Evolutionary conservation across 2,113 vertebrate genomes (phyloP), one percentile per base, ranked within the genome.

Genomic region (Lasiurus cinereus): DNA sequence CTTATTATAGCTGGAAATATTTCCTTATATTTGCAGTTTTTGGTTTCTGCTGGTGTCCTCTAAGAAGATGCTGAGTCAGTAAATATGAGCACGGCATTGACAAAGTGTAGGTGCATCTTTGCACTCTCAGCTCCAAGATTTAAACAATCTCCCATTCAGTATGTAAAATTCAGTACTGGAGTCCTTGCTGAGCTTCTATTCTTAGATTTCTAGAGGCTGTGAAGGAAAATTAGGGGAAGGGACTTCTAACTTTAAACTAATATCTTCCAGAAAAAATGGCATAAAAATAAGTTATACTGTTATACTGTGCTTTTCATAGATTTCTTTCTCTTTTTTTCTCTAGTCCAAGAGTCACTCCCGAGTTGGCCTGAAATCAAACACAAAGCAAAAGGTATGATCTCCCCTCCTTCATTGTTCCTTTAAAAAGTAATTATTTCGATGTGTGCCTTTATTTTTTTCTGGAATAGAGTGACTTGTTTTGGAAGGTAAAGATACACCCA

Each of bases 381-480:
- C 96, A 33, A 95, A 97, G 92, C 95, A 90, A 94, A 96, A 97
- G 96, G 97, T 97, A 97, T 70, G 94, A 64, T 74, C 64, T 16
- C n/a, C 19, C 14, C 12, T 12, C 5, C 21, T 74, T 21, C 7
- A 19, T 36, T 74, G 8, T 89, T 95, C 21, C 7, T 91, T 85
- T 82, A 87, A 90, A 72, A 94, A 78, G 70, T 29, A 62, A 46
- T 92, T 67, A 73, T 78, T 91, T 96, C 79, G 36, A 4, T 59
- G 52, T 15, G 19, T 83, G 16, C 27, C 54, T 48, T 73, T 33
- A 59, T 82, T 66, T 74, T 85, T 59, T 87, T 66, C 8, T 31
- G 12, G 7, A 78, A 91, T n/a, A 88, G 54, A 79, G 56, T 59
- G 59, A 70, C 29, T 86, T 91, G 12, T 46, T 69, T 92, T 46